Percentiles rank a stretch among this genome's conserved stretches.
These are phyloP conservation scores for Ichneumon xanthorius DNA, from an alignment of 2,888 invertebrate species.

Conservation along the genomic window DNA sequence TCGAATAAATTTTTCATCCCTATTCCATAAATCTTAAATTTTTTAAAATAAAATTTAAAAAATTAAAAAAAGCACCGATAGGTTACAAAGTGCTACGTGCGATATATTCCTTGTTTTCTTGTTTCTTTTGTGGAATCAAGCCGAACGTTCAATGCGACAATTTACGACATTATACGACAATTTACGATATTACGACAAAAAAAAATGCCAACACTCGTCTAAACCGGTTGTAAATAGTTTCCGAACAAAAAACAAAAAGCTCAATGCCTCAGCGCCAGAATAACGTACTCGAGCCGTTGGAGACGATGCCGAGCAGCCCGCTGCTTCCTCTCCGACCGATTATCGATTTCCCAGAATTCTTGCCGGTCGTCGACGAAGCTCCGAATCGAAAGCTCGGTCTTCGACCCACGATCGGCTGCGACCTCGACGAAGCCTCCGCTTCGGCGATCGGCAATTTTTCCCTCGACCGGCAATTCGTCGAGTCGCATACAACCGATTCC, in stretches of 20 bases:
- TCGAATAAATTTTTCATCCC: neutral
- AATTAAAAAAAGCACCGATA: neutral
- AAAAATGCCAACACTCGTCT: neutral
- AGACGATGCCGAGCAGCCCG: conserved; percentile 51
- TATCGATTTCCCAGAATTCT: conserved; percentile 11
- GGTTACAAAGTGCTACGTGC: neutral
- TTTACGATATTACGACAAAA: neutral
- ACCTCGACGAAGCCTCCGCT: conserved; percentile 25
- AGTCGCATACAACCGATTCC: neutral
- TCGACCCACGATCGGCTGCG: conserved; percentile 50
- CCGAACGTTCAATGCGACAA: conserved; percentile 38
- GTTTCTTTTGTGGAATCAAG: conserved; percentile 53
- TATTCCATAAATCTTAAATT: neutral
- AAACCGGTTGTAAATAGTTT: too few species aligned
- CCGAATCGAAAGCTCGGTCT: conserved; percentile 61
- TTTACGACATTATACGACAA: too few species aligned
- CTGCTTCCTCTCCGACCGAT: conserved; percentile 20
- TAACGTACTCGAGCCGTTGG: conserved; percentile 60
- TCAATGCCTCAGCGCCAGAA: conserved; percentile 17
- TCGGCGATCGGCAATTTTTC: conserved; percentile 24
- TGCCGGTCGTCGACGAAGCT: conserved; percentile 5
- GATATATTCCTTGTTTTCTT: neutral
- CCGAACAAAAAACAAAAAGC: neutral
- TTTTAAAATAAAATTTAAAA: too few species aligned
- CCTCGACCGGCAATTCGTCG: neutral